Evolutionary conservation across 2,888 invertebrate genomes (phyloP), one percentile per base, ranked within the genome.

Genomic region (Camptogramma bilineatum): DNA sequence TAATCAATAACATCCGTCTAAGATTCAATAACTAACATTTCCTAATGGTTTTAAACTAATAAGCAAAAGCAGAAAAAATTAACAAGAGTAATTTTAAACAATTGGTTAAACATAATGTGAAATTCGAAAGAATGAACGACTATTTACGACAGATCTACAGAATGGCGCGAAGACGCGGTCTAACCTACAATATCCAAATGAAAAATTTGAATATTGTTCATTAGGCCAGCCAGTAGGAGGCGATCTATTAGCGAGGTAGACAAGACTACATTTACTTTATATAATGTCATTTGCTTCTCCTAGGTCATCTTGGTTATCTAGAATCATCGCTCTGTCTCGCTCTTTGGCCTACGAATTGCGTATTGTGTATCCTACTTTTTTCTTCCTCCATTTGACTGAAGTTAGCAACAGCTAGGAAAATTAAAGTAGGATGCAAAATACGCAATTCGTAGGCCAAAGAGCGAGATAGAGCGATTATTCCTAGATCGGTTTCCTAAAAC

Each of bases 81-180:
- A 17, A 44, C 16, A 24, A 28, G 31, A 52, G 31, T 16, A 46
- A 21, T 46, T 58, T 60, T 13, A 48, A 61, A 54, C 50, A 61
- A 61, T 42, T 39, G 7, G 13, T 47, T 19, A 19, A 34, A 56
- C 31, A 5, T 5, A 24, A 21, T 31, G 16, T 28, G 18, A 28
- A 59, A 31, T 18, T 10, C 39, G 39, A 52, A 52, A 31, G n/a
- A 28, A 16, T n/a, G 17, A n/a, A 47, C n/a, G 47, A 47, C 48
- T 48, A 13, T 13, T 16, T 19, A 19, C 17, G 56, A 57, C 61
- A 65, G 61, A 65, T 65, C 65, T 61, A 61, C 65, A 50, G 53
- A 13, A 17, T 42, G 39, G 52, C 65, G 47, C 60, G 7, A 17
- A 53, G 57, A 50, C 18, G 13, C 5, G 16, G 56, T 17, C 48